Base-by-base conservation (phyloP, 2,888 invertebrate genomes). In the Ditylenchus weischeri region DNA sequence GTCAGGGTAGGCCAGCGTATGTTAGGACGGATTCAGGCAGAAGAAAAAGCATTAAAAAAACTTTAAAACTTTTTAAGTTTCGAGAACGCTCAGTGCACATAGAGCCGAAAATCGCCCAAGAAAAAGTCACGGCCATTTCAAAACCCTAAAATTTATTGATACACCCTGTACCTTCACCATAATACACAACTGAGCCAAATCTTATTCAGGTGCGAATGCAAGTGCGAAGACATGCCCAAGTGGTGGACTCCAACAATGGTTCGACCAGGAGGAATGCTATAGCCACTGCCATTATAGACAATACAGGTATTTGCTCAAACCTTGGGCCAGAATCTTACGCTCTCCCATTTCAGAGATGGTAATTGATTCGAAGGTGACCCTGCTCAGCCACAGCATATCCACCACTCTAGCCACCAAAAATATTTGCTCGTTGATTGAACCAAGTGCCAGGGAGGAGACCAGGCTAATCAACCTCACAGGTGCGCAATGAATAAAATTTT, bases 151-250 rank as follows among this genome's bases (percentile, higher is more conserved):
- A 29, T 29, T 29, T 29, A 4, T 29, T 29, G 29, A 29, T 29
- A 29, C 29, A 29, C 29, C 29, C 29, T 29, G 29, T 29, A 29
- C 29, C 29, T 29, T 2, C 29, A 29, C 29, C 29, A 29, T 4
- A 29, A 5, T 29, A 5, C 5, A 29, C 5, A 29, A 29, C 29
- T 29, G 29, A 29, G 3, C 29, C 29, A 5, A 29, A 29, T 10
- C 8, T 23, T 38, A 29, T 57, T 50, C 66, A 79, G 79, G 79
- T 79, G 50, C 76, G 80, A 21, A 67, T 80, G 58, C 80, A 81
- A 77, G 80, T 79, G 36, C 75, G 81, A 23, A 70, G 81, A 36
- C 81, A 81, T 67, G 80, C 80, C 0, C 76, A 77, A 47, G 75
- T 76, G 15, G 47, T 81, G 35, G 78, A 81, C 49, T 66, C 73